These are phyloP conservation scores for Ichneumon xanthorius DNA, from an alignment of 2,888 invertebrate species.

Conservation along the genomic window DNA sequence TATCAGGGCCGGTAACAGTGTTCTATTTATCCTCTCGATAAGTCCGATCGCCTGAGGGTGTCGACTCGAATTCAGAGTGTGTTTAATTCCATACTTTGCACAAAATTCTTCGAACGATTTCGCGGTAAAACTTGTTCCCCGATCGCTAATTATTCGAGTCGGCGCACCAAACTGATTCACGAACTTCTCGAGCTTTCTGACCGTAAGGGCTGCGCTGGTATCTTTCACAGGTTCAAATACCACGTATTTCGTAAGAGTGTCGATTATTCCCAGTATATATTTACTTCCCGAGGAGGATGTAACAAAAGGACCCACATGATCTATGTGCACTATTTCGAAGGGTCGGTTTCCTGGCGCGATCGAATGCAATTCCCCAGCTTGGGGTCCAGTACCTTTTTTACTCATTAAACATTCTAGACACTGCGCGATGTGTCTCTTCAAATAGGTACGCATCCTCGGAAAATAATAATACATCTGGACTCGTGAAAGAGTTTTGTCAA, in stretches of 20 bases:
- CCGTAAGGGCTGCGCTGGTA: background rate
- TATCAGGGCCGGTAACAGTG: slow-evolving; percentile 51
- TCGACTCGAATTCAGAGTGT: slow-evolving; percentile 56
- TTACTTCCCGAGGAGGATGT: slow-evolving; percentile 21
- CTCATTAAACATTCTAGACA: slow-evolving; percentile 66
- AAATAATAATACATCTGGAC: slow-evolving; percentile 51
- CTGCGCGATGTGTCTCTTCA: slow-evolving; percentile 44
- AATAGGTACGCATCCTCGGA: slow-evolving; percentile 33
- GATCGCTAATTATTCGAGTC: slow-evolving; percentile 64
- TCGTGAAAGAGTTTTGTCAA: slow-evolving; percentile 55
- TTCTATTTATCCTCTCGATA: slow-evolving; percentile 58
- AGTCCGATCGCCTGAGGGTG: slow-evolving; percentile 67
- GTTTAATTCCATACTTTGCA: slow-evolving; percentile 45
- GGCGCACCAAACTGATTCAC: slow-evolving; percentile 62
- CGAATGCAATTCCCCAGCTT: background rate
- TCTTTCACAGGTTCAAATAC: slow-evolving; percentile 16
- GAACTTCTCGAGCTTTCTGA: slow-evolving; percentile 51
- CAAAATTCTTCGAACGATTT: slow-evolving; percentile 40
- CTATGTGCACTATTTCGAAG: background rate
- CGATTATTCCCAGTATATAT: slow-evolving; percentile 62
- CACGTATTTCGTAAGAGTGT: slow-evolving; percentile 39
- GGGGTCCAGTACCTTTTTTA: background rate
- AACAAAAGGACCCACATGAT: background rate
- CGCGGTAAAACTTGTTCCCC: slow-evolving; percentile 63
- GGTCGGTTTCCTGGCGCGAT: background rate